phyloP scores from a whole-genome alignment of 2,797 vertebrate genomes.

The Galaxias olidus region DNA sequence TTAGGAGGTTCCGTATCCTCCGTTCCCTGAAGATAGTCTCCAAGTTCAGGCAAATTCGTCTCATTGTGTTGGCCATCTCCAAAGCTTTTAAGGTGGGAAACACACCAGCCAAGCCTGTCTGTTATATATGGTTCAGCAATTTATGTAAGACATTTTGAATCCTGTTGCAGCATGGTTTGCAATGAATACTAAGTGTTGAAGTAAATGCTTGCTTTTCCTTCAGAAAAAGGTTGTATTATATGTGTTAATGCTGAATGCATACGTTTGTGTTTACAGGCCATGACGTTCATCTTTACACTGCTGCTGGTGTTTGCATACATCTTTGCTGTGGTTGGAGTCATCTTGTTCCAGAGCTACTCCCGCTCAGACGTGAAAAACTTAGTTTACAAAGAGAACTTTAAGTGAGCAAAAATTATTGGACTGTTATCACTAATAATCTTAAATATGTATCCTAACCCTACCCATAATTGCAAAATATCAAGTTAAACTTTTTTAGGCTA shows the following conservation, averaged over 20 bases:
- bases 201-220: no score
- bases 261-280: constrained; percentile 38
- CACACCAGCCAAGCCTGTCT: not conserved
- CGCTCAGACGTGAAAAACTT: constrained; percentile 47
- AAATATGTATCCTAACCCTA: not conserved
- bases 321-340: constrained; percentile 65
- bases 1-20: constrained; percentile 56
- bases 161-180: not conserved
- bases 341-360: constrained; percentile 64
- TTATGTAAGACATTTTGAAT: not conserved
- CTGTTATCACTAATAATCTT: no score
- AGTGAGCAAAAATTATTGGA: constrained; percentile 37
- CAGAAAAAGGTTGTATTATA: no score
- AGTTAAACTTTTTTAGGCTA: no score
- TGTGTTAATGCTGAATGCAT: no score
- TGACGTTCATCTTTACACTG: constrained; percentile 61
- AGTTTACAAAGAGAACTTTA: constrained; percentile 54
- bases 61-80: constrained; percentile 63
- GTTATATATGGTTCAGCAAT: not conserved
- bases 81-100: constrained; percentile 64
- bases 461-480: no score
- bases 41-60: constrained; percentile 51
- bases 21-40: constrained; percentile 63
- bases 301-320: constrained; percentile 66
- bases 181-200: no score